Evolutionary conservation across 2,797 vertebrate species (phyloP), one percentile per base, ranked within the genome.

Genomic region (Cyprinodon diabolis): DNA sequence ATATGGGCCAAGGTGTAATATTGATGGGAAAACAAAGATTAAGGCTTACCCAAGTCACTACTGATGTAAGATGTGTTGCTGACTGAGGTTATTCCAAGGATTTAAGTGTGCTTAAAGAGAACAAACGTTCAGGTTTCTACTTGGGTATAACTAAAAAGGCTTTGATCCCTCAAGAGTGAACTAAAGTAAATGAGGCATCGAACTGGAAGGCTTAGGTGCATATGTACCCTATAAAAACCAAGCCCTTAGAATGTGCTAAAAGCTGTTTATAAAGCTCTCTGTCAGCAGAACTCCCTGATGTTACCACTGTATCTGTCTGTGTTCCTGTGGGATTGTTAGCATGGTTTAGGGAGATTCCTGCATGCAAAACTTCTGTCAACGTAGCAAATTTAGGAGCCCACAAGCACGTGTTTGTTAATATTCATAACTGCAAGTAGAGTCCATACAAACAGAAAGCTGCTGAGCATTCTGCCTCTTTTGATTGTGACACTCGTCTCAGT

Each of bases 311-410:
- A 25, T 60, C 51, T 66, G 57, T 58, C 62, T 52, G 62, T 69
- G 79, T 58, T 55, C 58, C 66, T 55, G 25, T 49, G 68, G 23
- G n/a, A 47, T 17, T 10, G 40, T 45, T 73, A 63, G 69, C 74
- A 77, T 87, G 78, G 43, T 68, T 8, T 63, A 52, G 80, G 65
- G 62, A 79, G 82, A 85, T 87, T 81, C 77, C 75, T 82, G 6
- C 57, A 4, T 69, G 84, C 87, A 89, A 88, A 91, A 80, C 84
- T 89, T 90, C 83, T 87, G 86, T 84, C 81, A 90, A 82, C 77
- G 2, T 72, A 60, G 85, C 85, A 89, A 80, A 88, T 90, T 90
- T 88, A 90, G 7, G 69, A 87, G 81, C 75, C 55, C 13, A 77
- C 80, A 60, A 78, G 74, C 73, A 49, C 79, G 35, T 58, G 67